Evolutionary conservation across 2,888 invertebrate genomes (phyloP).

Genomic region (Spilosoma lubricipeda): DNA sequence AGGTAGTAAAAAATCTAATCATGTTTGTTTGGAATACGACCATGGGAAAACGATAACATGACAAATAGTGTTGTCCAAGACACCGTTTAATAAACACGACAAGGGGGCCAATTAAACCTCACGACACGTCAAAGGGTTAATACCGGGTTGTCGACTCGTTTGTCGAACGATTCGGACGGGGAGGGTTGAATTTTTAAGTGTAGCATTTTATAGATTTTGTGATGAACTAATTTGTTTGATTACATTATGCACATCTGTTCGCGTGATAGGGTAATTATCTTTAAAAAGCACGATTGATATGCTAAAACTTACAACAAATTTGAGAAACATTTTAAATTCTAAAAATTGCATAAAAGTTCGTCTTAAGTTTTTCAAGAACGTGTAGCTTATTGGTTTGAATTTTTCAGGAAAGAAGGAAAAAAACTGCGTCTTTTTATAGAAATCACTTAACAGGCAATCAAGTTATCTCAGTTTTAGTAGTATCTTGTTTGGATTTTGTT

Average conservation of each 20-base stretch:
- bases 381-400: background rate
- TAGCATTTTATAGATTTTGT: constrained; percentile 49
- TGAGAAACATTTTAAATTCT: background rate
- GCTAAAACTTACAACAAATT: background rate
- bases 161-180: constrained; percentile 43
- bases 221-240: constrained; percentile 45
- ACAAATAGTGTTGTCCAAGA: constrained; percentile 71
- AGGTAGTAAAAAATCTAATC: background rate
- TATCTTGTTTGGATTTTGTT: background rate
- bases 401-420: background rate
- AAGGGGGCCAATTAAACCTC: constrained; percentile 74
- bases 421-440: background rate
- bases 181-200: constrained; percentile 55
- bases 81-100: constrained; percentile 77
- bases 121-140: constrained; percentile 85
- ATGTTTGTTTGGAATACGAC: constrained; percentile 25
- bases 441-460: background rate
- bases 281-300: background rate
- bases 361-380: background rate
- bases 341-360: background rate
- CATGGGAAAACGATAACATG: constrained; percentile 70
- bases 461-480: background rate
- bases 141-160: constrained; percentile 61
- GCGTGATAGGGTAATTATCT: background rate
- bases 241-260: constrained; percentile 45